phyloP scores from a whole-genome alignment of 2,888 invertebrate species.

The Campoplex nolae region DNA sequence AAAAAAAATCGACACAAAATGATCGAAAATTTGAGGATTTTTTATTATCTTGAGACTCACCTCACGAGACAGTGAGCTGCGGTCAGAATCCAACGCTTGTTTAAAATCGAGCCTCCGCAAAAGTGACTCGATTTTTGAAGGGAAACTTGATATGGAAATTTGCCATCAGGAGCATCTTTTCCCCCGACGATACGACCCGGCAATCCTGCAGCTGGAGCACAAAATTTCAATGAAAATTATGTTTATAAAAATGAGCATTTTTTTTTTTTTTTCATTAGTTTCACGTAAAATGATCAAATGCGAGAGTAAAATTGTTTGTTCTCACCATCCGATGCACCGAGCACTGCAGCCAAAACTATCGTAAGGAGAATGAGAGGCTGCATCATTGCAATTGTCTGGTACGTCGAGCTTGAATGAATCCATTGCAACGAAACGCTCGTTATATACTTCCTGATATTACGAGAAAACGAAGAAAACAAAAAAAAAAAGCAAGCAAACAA shows the following conservation, averaged over 20 bases:
- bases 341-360: conserved; percentile 24
- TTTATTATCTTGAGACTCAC: conserved; percentile 76
- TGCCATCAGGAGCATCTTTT: conserved; percentile 47
- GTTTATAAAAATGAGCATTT: not conserved
- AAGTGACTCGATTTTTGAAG: conserved; percentile 33
- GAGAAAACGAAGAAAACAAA: not conserved
- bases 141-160: conserved; percentile 61
- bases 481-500: not conserved
- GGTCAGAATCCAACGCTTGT: conserved; percentile 85
- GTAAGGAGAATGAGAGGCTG: conserved; percentile 26
- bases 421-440: conserved; percentile 26
- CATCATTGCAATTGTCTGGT: conserved; percentile 31
- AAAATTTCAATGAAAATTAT: not conserved
- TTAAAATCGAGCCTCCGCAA: conserved; percentile 78
- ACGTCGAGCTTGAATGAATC: conserved; percentile 1
- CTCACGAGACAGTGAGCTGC: conserved; percentile 86
- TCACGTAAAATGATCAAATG: not conserved
- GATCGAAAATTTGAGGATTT: not conserved
- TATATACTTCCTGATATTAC: conserved; percentile 48
- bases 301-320: not conserved
- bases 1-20: no score
- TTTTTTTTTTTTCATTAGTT: no score
- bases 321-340: conserved; percentile 35
- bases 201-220: not conserved
- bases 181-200: conserved; percentile 54